A percentile compares a stretch with the other conserved stretches of the same genome.
phyloP scores from a whole-genome alignment of 2,113 vertebrate species.

The Oreocharis arfaki region DNA sequence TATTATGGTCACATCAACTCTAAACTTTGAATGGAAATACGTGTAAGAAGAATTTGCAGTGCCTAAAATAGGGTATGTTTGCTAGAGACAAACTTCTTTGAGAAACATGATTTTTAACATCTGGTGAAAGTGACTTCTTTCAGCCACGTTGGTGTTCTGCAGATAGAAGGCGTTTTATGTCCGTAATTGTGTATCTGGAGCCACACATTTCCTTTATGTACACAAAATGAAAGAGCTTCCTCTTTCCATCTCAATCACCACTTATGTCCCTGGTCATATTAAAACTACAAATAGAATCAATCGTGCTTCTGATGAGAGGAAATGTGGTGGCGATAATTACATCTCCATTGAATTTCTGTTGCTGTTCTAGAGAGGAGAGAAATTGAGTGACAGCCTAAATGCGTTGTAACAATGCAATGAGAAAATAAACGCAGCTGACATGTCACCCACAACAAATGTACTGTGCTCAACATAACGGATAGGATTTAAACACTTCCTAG shows the following conservation, averaged over 20 bases:
- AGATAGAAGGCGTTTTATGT: neutral
- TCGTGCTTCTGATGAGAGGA: slow-evolving; percentile 2
- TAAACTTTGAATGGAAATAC: neutral
- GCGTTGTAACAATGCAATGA: neutral
- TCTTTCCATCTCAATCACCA: neutral
- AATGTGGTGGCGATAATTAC: neutral
- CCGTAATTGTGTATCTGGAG: neutral
- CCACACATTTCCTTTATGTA: neutral
- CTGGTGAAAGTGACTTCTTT: neutral
- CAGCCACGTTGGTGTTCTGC: neutral
- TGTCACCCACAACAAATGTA: neutral
- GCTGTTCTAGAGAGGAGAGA: neutral
- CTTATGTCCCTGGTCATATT: neutral
- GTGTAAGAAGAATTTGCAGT: neutral
- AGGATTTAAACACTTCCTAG: neutral
- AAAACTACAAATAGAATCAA: neutral
- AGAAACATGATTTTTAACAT: neutral
- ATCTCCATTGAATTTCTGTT: slow-evolving; percentile 30
- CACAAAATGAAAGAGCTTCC: neutral
- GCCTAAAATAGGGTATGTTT: neutral
- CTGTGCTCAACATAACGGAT: neutral
- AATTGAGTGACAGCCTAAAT: slow-evolving; percentile 3
- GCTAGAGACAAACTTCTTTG: neutral
- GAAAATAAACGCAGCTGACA: neutral
- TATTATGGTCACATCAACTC: neutral